These are phyloP conservation scores for Solea senegalensis DNA, from an alignment of 2,113 vertebrate species.

Conservation along the genomic window DNA sequence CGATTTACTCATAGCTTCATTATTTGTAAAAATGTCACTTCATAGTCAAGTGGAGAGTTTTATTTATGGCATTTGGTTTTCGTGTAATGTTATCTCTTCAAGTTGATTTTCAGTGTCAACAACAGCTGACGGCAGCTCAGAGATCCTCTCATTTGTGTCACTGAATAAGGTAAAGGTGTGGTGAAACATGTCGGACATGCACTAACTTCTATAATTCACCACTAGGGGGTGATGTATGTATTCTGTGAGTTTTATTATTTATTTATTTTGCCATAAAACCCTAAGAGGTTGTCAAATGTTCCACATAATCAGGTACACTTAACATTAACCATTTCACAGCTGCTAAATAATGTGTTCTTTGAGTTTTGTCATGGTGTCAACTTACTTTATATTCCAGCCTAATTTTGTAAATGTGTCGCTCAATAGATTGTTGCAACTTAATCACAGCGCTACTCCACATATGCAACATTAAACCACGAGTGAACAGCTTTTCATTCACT, in stretches of 20 bases:
- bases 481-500: too few relatives aligned
- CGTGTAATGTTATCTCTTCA: not conserved
- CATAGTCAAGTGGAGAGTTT: not conserved
- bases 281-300: not conserved
- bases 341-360: not conserved
- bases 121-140: not conserved
- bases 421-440: too few relatives aligned
- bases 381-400: too few relatives aligned
- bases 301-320: constrained; percentile 17
- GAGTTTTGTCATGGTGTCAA: too few relatives aligned
- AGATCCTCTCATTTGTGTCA: not conserved
- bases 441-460: too few relatives aligned
- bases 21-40: not conserved
- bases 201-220: not conserved
- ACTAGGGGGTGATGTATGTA: constrained; percentile 39
- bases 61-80: too few relatives aligned
- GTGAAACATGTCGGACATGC: not conserved
- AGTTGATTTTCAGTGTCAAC: not conserved
- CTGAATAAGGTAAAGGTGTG: not conserved
- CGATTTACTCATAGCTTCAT: not conserved
- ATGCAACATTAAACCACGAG: too few relatives aligned
- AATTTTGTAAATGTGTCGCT: too few relatives aligned
- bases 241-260: not conserved
- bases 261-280: not conserved
- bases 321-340: constrained; percentile 11